Conservation (phyloP, 2,113 vertebrate species). For the Ammodytes marinus region DNA sequence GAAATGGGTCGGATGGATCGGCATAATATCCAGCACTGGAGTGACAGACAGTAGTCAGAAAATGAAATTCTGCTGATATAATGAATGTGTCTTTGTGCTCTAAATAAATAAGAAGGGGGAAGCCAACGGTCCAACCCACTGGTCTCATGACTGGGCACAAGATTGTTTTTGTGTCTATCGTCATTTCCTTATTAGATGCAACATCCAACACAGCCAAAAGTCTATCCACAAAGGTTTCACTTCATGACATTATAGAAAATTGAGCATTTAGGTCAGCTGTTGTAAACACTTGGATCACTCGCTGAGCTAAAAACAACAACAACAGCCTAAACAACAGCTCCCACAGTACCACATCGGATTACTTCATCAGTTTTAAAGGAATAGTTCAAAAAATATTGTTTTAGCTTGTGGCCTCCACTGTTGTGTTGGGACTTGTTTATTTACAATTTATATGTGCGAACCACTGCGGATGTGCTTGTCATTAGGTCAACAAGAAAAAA, state of each 20-base stretch:
- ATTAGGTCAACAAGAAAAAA: too few relatives aligned
- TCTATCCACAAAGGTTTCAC: slow-evolving; percentile 30
- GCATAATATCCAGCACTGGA: slow-evolving; percentile 24
- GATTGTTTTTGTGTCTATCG: slow-evolving; percentile 15
- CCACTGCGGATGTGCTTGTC: too few relatives aligned
- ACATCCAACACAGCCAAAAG: neutral
- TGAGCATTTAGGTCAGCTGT: neutral
- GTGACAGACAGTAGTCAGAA: slow-evolving; percentile 5
- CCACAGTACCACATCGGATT: slow-evolving; percentile 12
- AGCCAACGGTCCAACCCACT: slow-evolving; percentile 17
- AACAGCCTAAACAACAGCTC: slow-evolving; percentile 4
- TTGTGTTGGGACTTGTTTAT: too few relatives aligned
- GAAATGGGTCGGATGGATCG: neutral
- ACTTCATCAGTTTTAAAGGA: slow-evolving; percentile 33
- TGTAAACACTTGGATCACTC: slow-evolving; percentile 17
- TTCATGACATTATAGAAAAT: slow-evolving; percentile 37
- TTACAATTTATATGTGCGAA: too few relatives aligned
- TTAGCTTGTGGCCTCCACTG: too few relatives aligned
- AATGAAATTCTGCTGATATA: slow-evolving; percentile 1
- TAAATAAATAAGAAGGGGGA: neutral
- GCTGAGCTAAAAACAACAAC: neutral
- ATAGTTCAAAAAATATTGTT: slow-evolving; percentile 7
- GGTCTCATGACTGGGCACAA: slow-evolving; percentile 66
- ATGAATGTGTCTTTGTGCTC: slow-evolving; percentile 28
- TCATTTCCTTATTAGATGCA: slow-evolving; percentile 42